These are phyloP conservation scores for Anastrepha obliqua DNA, from an alignment of 1,140 invertebrate genomes.

Conservation along the genomic window DNA sequence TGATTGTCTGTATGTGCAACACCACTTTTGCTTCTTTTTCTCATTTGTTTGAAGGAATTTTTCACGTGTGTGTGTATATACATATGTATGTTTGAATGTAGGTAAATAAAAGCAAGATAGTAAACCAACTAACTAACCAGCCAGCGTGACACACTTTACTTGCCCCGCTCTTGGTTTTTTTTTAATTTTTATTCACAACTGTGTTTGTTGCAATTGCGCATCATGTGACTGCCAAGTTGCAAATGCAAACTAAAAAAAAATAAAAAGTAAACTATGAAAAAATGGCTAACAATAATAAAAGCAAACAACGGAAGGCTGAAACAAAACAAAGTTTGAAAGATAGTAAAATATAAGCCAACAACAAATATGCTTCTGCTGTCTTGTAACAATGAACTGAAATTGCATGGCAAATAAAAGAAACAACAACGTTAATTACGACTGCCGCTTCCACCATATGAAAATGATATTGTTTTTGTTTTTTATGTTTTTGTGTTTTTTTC, in stretches of 20 bases:
- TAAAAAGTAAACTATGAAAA: neutral
- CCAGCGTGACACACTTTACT: constrained; percentile 5
- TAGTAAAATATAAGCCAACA: neutral
- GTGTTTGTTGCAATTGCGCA: neutral
- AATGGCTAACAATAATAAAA: neutral
- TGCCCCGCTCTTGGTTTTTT: neutral
- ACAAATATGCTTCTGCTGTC: neutral
- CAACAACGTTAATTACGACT: neutral
- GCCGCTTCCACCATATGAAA: neutral
- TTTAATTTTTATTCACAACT: neutral
- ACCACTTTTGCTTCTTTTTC: too few relatives aligned
- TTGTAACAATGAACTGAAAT: neutral
- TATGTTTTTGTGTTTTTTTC: too few relatives aligned
- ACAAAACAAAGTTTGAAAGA: neutral
- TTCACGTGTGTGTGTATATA: too few relatives aligned
- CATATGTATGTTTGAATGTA: too few relatives aligned
- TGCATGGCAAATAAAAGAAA: neutral
- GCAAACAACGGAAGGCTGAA: neutral
- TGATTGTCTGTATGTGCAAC: too few relatives aligned
- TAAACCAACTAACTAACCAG: neutral
- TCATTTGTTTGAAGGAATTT: too few relatives aligned
- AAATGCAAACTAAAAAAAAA: neutral
- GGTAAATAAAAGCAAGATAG: neutral
- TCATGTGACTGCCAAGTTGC: constrained; percentile 18
- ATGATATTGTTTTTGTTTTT: too few relatives aligned